Evolutionary conservation across 2,797 vertebrate genomes (phyloP).

Genomic region (Sebastes nivosus): DNA sequence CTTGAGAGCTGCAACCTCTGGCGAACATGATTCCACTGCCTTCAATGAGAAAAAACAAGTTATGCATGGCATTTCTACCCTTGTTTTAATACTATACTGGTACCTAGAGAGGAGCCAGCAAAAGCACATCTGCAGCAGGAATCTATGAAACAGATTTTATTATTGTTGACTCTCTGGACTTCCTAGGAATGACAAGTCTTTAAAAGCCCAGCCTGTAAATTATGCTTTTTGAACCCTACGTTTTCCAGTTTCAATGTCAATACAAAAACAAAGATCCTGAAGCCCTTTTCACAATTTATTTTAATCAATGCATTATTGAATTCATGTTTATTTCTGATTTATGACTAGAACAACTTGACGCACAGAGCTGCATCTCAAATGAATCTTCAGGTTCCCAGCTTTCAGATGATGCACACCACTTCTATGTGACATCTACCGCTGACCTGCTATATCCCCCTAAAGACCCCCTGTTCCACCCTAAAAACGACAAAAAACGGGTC

Average conservation of each 20-base stretch:
- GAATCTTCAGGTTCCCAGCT: too few species aligned
- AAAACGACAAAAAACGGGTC: too few species aligned
- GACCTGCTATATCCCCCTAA: too few species aligned
- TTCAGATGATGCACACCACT: too few species aligned
- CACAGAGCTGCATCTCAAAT: too few species aligned
- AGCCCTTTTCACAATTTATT: background rate
- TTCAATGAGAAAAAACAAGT: constrained; percentile 46
- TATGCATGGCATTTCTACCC: background rate
- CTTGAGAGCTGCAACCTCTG: constrained; percentile 80
- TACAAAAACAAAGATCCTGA: background rate
- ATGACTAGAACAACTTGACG: too few species aligned
- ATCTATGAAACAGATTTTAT: background rate
- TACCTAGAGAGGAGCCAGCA: background rate
- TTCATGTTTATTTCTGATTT: too few species aligned
- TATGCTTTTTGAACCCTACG: background rate
- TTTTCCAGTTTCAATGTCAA: background rate
- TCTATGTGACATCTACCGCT: too few species aligned
- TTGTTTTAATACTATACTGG: background rate
- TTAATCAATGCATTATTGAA: too few species aligned
- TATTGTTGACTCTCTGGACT: background rate
- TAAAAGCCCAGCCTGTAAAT: background rate
- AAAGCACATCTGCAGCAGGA: background rate
- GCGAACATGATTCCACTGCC: constrained; percentile 79
- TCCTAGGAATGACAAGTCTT: background rate
- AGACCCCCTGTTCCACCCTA: too few species aligned